Conservation (phyloP, 2,797 vertebrate genomes). For the Aplochiton taeniatus region DNA sequence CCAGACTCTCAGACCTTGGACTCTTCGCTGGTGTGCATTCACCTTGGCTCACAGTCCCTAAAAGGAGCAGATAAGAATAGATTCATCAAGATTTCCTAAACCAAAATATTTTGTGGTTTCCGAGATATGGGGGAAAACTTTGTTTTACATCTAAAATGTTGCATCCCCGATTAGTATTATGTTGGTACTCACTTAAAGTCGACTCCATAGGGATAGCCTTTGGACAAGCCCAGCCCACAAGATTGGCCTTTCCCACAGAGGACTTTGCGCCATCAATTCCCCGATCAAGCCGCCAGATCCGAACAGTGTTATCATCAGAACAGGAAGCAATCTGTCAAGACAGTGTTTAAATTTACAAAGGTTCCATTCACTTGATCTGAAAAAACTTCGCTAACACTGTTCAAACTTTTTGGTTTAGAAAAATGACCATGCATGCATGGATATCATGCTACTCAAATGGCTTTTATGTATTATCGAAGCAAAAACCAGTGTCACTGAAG, state of each 20-base stretch:
- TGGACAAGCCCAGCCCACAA: constrained; percentile 84
- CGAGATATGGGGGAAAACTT: too few relatives aligned
- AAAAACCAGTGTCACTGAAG: neutral
- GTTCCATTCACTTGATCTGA: constrained; percentile 11
- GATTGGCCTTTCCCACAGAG: constrained; percentile 62
- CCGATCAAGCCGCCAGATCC: constrained; percentile 86
- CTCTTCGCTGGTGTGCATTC: constrained; percentile 82
- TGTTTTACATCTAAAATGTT: too few relatives aligned
- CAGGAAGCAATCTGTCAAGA: constrained; percentile 89
- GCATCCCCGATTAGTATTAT: too few relatives aligned
- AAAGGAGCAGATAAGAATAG: neutral
- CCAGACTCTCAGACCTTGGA: constrained; percentile 56
- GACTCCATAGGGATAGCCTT: constrained; percentile 45
- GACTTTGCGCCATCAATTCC: constrained; percentile 61
- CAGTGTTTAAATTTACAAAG: constrained; percentile 25
- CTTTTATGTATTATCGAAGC: neutral
- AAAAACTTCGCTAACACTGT: too few relatives aligned
- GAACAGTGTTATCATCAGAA: constrained; percentile 94
- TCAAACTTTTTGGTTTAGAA: too few relatives aligned
- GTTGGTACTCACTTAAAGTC: constrained; percentile 45
- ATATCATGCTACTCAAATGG: neutral
- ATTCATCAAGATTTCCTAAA: too few relatives aligned
- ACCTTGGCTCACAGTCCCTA: constrained; percentile 43
- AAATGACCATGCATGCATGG: neutral
- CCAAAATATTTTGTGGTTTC: too few relatives aligned